These are phyloP conservation scores for Philotrypesis tridentata DNA, from an alignment of 1,140 invertebrate genomes.

Conservation along the genomic window DNA sequence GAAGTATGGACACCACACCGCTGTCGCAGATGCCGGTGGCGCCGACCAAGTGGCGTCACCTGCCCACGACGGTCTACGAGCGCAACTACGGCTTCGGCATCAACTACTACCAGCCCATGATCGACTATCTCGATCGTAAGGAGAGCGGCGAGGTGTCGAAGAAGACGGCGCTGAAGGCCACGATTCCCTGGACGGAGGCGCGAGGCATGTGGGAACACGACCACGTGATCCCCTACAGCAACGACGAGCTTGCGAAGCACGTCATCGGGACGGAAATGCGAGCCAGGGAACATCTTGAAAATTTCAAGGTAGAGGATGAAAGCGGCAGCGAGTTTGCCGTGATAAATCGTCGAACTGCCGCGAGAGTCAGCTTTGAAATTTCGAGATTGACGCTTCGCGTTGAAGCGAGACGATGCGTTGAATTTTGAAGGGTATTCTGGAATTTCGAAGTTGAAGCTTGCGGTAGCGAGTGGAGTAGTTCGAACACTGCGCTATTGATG, in stretches of 20 bases:
- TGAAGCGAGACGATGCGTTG: no score
- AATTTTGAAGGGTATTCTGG: no score
- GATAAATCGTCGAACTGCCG: no score
- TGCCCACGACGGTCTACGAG: conserved; percentile 81
- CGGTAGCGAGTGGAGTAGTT: no score
- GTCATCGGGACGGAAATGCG: conserved; percentile 78
- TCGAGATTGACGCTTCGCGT: no score
- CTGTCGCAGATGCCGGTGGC: conserved; percentile 71
- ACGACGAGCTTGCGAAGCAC: conserved; percentile 78
- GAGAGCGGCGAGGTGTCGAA: conserved; percentile 58
- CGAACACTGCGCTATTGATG: no score
- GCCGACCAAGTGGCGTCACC: conserved; percentile 66
- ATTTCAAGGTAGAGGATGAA: conserved; percentile 67
- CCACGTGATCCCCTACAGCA: conserved; percentile 76
- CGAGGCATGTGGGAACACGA: conserved; percentile 71
- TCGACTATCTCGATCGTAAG: conserved; percentile 83
- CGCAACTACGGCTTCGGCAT: conserved; percentile 87
- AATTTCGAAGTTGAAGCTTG: no score
- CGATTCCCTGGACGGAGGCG: conserved; percentile 84
- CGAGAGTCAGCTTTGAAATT: neutral
- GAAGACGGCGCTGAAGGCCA: conserved; percentile 65
- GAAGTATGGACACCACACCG: conserved; percentile 48
- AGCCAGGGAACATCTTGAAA: conserved; percentile 79
- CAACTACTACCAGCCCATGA: conserved; percentile 88
- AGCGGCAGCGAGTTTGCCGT: no score